Evolutionary conservation across 2,888 invertebrate genomes (phyloP).

Genomic region (Tubulanus polymorphus): DNA sequence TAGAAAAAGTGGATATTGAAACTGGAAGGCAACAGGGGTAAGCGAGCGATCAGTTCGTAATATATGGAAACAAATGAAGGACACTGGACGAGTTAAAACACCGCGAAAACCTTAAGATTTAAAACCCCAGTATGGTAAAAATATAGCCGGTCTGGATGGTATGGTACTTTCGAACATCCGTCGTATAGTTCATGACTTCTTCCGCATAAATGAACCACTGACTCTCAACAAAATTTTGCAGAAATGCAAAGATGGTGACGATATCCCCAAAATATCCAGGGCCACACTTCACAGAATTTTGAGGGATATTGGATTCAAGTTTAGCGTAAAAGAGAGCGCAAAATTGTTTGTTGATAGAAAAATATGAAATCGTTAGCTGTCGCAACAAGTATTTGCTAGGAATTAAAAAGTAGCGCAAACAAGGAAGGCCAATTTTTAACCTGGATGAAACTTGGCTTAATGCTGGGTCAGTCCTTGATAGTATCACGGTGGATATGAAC

Average conservation of each 20-base stretch:
- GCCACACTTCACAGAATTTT: background rate
- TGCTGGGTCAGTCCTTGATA: background rate
- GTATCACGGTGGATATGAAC: background rate
- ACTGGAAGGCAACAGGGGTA: too few species aligned
- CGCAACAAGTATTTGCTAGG: background rate
- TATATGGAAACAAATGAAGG: too few species aligned
- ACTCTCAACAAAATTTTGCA: background rate
- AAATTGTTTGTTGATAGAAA: too few species aligned
- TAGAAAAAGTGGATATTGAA: too few species aligned
- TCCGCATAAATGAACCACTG: background rate
- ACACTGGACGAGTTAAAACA: too few species aligned
- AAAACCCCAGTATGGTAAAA: too few species aligned
- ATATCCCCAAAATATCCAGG: background rate
- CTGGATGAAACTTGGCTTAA: background rate
- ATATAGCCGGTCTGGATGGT: too few species aligned
- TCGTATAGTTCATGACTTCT: background rate
- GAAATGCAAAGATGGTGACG: background rate
- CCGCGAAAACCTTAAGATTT: too few species aligned
- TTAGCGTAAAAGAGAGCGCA: background rate
- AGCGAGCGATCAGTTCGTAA: too few species aligned
- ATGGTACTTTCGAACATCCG: background rate
- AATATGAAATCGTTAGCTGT: too few species aligned
- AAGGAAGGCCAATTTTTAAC: background rate
- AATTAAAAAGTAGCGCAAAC: background rate
- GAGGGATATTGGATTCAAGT: background rate